phyloP scores from a whole-genome alignment of 2,888 invertebrate genomes.

The Ophraella communa region DNA sequence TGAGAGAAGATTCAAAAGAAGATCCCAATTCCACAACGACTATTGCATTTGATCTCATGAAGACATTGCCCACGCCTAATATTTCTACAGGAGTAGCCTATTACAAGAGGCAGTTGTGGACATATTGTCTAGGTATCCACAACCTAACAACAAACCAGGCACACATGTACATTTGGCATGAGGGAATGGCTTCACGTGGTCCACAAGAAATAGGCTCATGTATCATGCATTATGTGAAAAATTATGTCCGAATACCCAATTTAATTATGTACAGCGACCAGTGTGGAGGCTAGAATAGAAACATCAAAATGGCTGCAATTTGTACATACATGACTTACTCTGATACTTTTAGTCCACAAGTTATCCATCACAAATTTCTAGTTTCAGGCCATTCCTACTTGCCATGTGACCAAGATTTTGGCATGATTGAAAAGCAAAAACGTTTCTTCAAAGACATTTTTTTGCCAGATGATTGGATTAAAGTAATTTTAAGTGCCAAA shows the following conservation, averaged over 20 bases:
- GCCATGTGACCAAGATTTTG: slow-evolving; percentile 39
- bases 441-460: slow-evolving; percentile 22
- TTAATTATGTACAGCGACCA: slow-evolving; percentile 40
- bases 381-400: slow-evolving; percentile 45
- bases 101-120: neutral
- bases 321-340: no score
- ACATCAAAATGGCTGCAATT: slow-evolving; percentile 35
- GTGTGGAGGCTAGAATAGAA: slow-evolving; percentile 45
- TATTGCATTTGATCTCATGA: no score
- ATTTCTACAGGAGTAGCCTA: slow-evolving; percentile 45
- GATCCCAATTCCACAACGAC: no score
- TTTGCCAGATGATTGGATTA: neutral
- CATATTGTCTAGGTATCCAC: neutral
- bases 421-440: slow-evolving; percentile 41
- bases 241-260: slow-evolving; percentile 21
- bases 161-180: slow-evolving; percentile 42
- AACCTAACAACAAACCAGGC: no score
- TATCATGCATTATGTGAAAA: slow-evolving; percentile 38
- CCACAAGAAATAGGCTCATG: slow-evolving; percentile 48
- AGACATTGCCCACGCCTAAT: no score
- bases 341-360: slow-evolving; percentile 31
- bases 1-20: neutral
- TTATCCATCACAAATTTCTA: slow-evolving; percentile 43
- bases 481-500: no score
- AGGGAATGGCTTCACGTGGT: slow-evolving; percentile 44